phyloP scores from a whole-genome alignment of 2,797 vertebrate genomes.

The Labeo calbasu region DNA sequence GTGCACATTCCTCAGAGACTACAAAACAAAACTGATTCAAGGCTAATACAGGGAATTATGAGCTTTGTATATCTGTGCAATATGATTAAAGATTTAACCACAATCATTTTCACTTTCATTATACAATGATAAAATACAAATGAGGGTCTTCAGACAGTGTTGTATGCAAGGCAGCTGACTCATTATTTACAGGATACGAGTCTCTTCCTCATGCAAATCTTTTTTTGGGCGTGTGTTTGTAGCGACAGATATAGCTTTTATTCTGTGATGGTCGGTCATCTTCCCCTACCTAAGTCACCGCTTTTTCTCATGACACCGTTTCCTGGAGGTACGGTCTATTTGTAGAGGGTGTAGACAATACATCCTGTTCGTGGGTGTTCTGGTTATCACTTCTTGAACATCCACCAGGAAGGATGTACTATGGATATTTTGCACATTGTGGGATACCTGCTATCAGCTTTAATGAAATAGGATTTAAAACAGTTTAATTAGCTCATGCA shows the following conservation, averaged over 20 bases:
- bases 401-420: conserved; percentile 58
- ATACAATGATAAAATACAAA: background rate
- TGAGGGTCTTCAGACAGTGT: background rate
- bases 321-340: conserved; percentile 59
- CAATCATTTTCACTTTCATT: background rate
- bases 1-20: conserved; percentile 21
- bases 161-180: background rate
- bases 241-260: conserved; percentile 30
- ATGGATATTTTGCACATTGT: conserved; percentile 41
- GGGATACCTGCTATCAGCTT: conserved; percentile 1
- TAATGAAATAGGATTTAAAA: background rate
- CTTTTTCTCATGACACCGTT: conserved; percentile 55
- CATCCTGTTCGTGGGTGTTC: conserved; percentile 55
- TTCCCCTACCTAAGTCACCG: conserved; percentile 58
- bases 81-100: background rate
- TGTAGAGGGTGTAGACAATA: conserved; percentile 55
- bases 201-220: conserved; percentile 58
- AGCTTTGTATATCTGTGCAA: background rate
- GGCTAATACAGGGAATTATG: background rate
- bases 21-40: conserved; percentile 9
- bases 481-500: background rate
- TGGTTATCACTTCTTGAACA: conserved; percentile 45
- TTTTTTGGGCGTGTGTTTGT: conserved; percentile 31
- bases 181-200: conserved; percentile 55
- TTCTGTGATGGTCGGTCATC: conserved; percentile 47